A percentile compares a stretch with the other conserved stretches of the same genome.
Conservation (phyloP, 2,113 vertebrate species). For the Patagioenas fasciata region DNA sequence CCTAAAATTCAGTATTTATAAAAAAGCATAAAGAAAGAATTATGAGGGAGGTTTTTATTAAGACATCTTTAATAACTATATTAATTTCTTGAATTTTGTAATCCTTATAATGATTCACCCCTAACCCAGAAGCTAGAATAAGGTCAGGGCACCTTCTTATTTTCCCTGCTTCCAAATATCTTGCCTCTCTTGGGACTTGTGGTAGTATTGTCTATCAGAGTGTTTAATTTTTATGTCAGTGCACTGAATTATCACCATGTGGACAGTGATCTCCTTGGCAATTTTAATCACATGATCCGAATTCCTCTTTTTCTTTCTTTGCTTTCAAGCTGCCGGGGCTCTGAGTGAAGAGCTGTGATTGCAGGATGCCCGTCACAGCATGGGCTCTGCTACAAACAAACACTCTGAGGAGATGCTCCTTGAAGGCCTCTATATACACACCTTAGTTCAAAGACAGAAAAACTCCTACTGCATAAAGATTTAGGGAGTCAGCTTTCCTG, state of each 20-base stretch:
- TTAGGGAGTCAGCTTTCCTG: not conserved
- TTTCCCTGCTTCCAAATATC: not conserved
- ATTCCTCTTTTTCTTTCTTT: not conserved
- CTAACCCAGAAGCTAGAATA: not conserved
- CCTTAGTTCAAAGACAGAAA: not conserved
- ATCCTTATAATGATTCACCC: not conserved
- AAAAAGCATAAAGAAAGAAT: not conserved
- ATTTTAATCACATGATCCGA: not conserved
- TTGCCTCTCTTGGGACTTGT: not conserved
- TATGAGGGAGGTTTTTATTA: not conserved
- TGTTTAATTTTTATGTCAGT: not conserved
- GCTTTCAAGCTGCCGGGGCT: not conserved
- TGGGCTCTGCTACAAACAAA: not conserved
- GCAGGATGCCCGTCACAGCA: not conserved
- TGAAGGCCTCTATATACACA: fast-evolving
- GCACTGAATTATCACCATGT: fast-evolving
- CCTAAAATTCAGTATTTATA: not conserved
- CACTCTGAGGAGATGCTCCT: not conserved
- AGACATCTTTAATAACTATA: not conserved
- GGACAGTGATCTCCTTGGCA: not conserved
- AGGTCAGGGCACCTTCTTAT: not conserved
- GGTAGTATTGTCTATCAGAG: not conserved
- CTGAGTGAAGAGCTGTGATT: not conserved
- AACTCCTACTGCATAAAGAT: not conserved
- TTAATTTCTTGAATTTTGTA: not conserved